Evolutionary conservation across 2,888 invertebrate species (phyloP).

Genomic region (Aphrophora alni): DNA sequence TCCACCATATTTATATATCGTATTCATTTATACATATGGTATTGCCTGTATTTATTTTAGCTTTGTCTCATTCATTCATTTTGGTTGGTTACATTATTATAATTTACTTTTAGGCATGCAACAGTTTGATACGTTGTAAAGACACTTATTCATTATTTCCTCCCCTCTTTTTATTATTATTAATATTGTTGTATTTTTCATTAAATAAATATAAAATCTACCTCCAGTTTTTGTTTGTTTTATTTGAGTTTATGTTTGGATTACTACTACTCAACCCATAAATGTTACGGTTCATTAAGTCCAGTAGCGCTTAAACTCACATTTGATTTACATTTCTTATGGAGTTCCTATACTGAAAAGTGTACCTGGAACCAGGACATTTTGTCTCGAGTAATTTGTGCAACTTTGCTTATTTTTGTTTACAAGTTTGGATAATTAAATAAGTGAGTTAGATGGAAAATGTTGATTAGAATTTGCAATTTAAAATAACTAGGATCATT

Average conservation of each 20-base stretch:
- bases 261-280: no score
- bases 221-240: not conserved
- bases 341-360: no score
- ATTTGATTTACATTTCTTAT: no score
- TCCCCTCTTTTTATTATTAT: not conserved
- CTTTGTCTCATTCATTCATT: not conserved
- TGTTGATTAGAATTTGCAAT: no score
- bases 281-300: no score
- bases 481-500: no score
- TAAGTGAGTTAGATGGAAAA: no score
- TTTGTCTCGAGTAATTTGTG: no score
- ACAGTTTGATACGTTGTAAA: not conserved
- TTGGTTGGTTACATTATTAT: not conserved
- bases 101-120: not conserved
- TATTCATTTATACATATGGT: not conserved
- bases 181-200: constrained; percentile 6
- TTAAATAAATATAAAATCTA: constrained; percentile 6
- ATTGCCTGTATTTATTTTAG: constrained; percentile 6
- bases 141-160: constrained; percentile 6
- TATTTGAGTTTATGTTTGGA: not conserved
- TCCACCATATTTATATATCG: not conserved
- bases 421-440: no score
- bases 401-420: no score
- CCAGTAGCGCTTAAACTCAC: no score
- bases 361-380: no score